Percentiles rank a stretch among this genome's conserved stretches.
Evolutionary conservation across 2,888 invertebrate genomes (phyloP).

Genomic region (Mystacides longicornis): DNA sequence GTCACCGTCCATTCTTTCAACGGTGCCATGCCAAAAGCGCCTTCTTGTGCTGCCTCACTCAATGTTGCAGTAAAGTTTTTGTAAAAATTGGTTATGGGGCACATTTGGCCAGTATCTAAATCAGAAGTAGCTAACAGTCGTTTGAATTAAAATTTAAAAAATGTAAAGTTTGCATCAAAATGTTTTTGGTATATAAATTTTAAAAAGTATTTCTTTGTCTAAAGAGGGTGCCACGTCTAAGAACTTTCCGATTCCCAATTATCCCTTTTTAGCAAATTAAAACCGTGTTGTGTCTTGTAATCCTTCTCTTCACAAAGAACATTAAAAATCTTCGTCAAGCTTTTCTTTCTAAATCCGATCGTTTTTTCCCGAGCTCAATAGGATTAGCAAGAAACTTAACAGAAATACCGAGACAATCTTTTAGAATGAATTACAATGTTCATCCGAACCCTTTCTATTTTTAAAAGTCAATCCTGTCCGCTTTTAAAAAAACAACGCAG

Average conservation of each 20-base stretch:
- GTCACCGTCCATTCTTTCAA: too few relatives aligned
- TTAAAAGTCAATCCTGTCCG: constrained; percentile 28
- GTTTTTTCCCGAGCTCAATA: constrained; percentile 19
- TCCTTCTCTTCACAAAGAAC: constrained; percentile 5
- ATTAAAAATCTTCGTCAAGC: background rate
- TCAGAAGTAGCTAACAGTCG: too few relatives aligned
- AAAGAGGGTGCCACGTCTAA: too few relatives aligned
- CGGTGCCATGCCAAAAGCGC: too few relatives aligned
- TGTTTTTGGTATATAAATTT: too few relatives aligned
- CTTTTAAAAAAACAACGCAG: constrained; percentile 5
- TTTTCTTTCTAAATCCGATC: constrained; percentile 19
- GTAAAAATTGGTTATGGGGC: too few relatives aligned
- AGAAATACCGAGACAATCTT: constrained; percentile 37
- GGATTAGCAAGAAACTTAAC: constrained; percentile 26
- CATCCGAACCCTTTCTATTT: constrained; percentile 39
- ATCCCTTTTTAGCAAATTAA: constrained; percentile 7
- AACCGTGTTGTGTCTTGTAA: constrained; percentile 10
- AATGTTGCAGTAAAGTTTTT: too few relatives aligned
- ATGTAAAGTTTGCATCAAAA: too few relatives aligned
- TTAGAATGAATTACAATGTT: constrained; percentile 53
- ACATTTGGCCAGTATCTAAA: too few relatives aligned
- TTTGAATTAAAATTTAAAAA: too few relatives aligned
- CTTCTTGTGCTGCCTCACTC: too few relatives aligned
- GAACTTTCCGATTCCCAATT: background rate
- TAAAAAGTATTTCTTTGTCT: too few relatives aligned